Evolutionary conservation across 2,888 invertebrate species (phyloP), one percentile per base, ranked within the genome.

Genomic region (Drosophila anomelani): DNA sequence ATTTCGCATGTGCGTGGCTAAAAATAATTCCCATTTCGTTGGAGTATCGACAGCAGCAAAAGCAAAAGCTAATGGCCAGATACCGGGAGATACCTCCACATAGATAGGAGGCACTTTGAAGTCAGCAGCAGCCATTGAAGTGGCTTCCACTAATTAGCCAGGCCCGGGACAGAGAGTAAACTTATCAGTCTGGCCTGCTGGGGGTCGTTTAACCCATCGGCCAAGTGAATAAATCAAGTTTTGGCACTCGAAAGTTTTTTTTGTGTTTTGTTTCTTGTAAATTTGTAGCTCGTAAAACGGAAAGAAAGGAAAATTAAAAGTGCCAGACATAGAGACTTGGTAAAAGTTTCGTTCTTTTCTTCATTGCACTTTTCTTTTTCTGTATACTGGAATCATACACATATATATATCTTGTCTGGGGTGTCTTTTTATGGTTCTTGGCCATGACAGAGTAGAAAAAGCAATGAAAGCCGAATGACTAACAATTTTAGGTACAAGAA

Each of bases 1-100:
- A 72, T 79, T 81, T 72, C 80, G 70, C 82, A 81, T 80, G 80
- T 74, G 75, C 73, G 74, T 73, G 76, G 72, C 66, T 73, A 74
- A 73, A 73, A 73, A 73, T 73, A 73, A 73, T 73, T 64, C 44
- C 36, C 34, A 46, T 79, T 79, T 78, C 66, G 49, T 38, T 64
- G 47, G 36, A 46, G 54, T 67, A 67, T 67, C 66, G 66, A 63
- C 53, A 39, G 34, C 63, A 63, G 38, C 64, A 15, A 39, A 29
- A n/a, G 59, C 41, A 46, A 43, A 34, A 66, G 66, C 67, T 46
- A 34, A 66, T 75, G 53, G 47, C 26, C 59, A 74, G 68, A 68
- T 56, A 60, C 39, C 9, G 46, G 56, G 41, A 53, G 51, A 39
- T 64, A 53, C 41, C 12, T 54, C 39, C 36, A 61, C 49, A 44